Base-by-base conservation (phyloP, 2,888 invertebrate genomes). In the Parelbella ahira region DNA sequence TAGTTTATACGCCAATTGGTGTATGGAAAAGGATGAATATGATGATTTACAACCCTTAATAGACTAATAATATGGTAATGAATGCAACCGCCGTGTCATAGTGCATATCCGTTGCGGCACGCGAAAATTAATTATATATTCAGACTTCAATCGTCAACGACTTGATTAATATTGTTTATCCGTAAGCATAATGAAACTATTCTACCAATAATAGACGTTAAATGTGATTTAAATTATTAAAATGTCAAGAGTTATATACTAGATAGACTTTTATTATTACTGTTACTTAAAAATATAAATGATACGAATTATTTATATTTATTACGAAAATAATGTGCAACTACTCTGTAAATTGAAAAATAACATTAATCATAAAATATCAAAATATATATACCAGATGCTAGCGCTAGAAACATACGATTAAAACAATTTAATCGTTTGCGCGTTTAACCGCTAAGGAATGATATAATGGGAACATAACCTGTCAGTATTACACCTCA, bases 81-180 rank as follows among this genome's bases (percentile, higher is more conserved):
- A 32, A 32, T 25, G 19, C 39, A 19, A 19, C 15, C 25, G 12
- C 11, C 25, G 32, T 25, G 32, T 39, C 39, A 39, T 19, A 39
- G 25, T 30, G 30, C 32, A 39, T 39, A 32, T 39, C 39, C 25
- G 39, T 11, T 32, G 18, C 19, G 39, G 32, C 18, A 25, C 32
- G 32, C 25, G 24, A 25, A 32, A 39, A 39, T 39, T 39, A 32
- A 39, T 39, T 32, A 39, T 39, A 32, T 21, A 32, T 39, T 39
- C 39, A 25, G 19, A 39, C 19, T 39, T 39, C 23, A 32, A 21
- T 32, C 18, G 32, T 25, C 18, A 19, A 20, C 12, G 12, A 39
- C 23, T 32, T 39, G n/a, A 25, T 25, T 25, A 30, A 37, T 10
- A 30, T 28, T 37, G 21, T 25, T 6, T 28, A 6, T 7, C 13